phyloP scores from a whole-genome alignment of 2,888 invertebrate genomes.

The Brenthis daphne region DNA sequence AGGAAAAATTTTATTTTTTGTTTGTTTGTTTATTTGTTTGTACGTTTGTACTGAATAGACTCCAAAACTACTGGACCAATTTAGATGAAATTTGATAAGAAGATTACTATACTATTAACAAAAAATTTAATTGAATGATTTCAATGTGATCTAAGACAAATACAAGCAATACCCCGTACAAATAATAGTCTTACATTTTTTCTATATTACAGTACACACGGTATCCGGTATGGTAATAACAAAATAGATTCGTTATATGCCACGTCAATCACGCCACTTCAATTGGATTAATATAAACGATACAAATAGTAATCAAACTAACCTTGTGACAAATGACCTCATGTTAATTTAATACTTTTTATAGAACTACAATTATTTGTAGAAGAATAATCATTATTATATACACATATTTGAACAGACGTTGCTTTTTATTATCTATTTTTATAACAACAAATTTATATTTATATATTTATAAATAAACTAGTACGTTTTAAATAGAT shows the following conservation, averaged over 20 bases:
- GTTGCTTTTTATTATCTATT: too few species aligned
- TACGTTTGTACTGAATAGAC: too few species aligned
- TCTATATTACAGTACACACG: conserved; percentile 22
- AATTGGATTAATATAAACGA: conserved; percentile 75
- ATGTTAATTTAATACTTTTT: conserved; percentile 38
- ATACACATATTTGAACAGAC: neutral
- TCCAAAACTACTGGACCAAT: too few species aligned
- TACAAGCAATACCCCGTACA: neutral
- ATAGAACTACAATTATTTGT: conserved; percentile 45
- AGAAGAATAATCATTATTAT: neutral
- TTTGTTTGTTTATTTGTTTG: too few species aligned
- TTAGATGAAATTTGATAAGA: too few species aligned
- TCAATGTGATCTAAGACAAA: neutral
- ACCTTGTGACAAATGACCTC: conserved; percentile 63
- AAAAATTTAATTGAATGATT: too few species aligned
- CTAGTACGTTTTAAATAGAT: too few species aligned
- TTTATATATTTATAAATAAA: too few species aligned
- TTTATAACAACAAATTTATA: too few species aligned
- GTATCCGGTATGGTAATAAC: conserved; percentile 52
- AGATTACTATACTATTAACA: too few species aligned
- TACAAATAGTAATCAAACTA: conserved; percentile 78
- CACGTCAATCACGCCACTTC: conserved; percentile 71
- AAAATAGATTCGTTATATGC: conserved; percentile 75
- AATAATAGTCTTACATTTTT: neutral
- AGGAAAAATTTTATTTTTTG: too few species aligned